phyloP scores from a whole-genome alignment of 2,113 vertebrate genomes.

The Brachirus orientalis region DNA sequence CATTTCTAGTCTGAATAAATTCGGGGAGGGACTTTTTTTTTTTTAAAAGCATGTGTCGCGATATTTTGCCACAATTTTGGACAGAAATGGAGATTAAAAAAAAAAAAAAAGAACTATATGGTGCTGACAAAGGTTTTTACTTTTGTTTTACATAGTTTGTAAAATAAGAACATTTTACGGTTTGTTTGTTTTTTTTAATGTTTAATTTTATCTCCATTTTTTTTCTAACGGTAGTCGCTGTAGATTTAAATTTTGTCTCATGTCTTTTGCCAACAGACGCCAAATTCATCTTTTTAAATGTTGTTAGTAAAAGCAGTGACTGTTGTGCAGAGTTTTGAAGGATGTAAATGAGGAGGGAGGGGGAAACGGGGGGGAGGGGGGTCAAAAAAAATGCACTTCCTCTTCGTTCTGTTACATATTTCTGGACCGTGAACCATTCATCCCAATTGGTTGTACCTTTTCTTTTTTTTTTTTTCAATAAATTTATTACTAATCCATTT shows the following conservation, averaged over 20 bases:
- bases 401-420: conserved; percentile 79
- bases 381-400: conserved; percentile 60
- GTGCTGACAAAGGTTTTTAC: conserved; percentile 78
- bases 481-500: conserved; percentile 84
- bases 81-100: conserved; percentile 24
- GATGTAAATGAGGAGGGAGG: conserved; percentile 40
- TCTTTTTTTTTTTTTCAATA: no score
- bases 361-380: conserved; percentile 3
- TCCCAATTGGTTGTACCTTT: conserved; percentile 82
- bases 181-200: conserved; percentile 65
- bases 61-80: conserved; percentile 22
- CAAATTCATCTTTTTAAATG: conserved; percentile 78
- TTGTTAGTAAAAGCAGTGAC: conserved; percentile 79
- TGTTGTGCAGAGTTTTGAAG: conserved; percentile 75
- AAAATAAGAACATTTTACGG: conserved; percentile 78
- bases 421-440: conserved; percentile 77
- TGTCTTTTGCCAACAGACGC: conserved; percentile 69
- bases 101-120: conserved; percentile 57
- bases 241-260: conserved; percentile 68
- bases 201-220: conserved; percentile 78
- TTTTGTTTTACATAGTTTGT: conserved; percentile 80
- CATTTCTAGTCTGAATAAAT: conserved; percentile 37
- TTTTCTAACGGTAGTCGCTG: conserved; percentile 80
- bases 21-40: no score
- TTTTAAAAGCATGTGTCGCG: conserved; percentile 43